Evolutionary conservation across 2,888 invertebrate genomes (phyloP), one percentile per base, ranked within the genome.

Genomic region (Tiphia femorata): DNA sequence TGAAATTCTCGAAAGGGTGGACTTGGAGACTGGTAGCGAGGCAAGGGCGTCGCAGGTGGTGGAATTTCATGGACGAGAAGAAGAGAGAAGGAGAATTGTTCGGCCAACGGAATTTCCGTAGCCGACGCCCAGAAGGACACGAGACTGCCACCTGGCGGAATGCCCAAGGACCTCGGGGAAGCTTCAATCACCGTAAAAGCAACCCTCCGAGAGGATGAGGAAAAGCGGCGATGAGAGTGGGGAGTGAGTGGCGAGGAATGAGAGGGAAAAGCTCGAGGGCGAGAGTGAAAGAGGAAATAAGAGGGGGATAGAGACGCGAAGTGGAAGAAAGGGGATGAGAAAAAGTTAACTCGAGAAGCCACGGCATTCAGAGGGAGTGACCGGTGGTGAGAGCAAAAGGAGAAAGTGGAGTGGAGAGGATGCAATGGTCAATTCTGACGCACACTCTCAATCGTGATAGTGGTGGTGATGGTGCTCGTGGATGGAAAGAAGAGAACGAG

Each of bases 101-200:
- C 38, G 51, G 48, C 16, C 54, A 61, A 54, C 49, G 49, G 58
- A 44, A 62, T 48, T 49, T n/a, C 47, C 43, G 53, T 63, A 55
- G 67, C 54, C 67, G 69, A 69, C 64, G 70, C 64, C 64, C 63
- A 69, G 61, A 67, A 68, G 70, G 66, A 73, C 62, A 63, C 54
- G 56, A 65, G 64, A 67, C 64, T 67, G 76, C 78, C 81, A 82
- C 76, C 82, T 82, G 79, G 77, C 81, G 78, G 69, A 44, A 33
- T 74, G 73, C 74, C 77, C 73, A 70, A 77, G 73, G 72, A 80
- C 70, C 70, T 59, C 63, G 60, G 67, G 62, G 71, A 70, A 75
- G 72, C 78, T 79, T 78, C 80, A 79, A 81, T 80, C 78, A 76
- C 68, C 79, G 77, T 81, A 79, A 81, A 80, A 80, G 81, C 81